Percentiles rank a stretch among this genome's conserved stretches.
phyloP scores from a whole-genome alignment of 2,113 vertebrate species.

The Scytalopus superciliaris region DNA sequence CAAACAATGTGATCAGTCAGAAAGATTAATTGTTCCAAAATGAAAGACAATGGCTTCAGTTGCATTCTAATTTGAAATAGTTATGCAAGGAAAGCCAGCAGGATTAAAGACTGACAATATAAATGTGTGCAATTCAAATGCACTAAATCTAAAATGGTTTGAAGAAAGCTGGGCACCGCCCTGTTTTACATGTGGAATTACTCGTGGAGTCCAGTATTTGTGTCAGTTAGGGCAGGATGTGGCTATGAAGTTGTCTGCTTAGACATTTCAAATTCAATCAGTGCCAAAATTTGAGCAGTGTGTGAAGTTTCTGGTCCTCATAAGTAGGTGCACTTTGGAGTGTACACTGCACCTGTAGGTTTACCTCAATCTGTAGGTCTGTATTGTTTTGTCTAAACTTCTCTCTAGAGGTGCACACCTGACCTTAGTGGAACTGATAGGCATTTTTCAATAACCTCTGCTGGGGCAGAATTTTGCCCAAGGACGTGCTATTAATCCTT shows the following conservation, averaged over 20 bases:
- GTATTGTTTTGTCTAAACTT: not conserved
- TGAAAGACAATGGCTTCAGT: not conserved
- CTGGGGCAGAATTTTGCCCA: not conserved
- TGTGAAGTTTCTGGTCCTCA: not conserved
- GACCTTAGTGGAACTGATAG: not conserved
- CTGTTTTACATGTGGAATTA: not conserved
- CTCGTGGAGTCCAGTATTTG: fast-evolving
- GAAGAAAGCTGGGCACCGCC: not conserved
- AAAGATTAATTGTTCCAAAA: conserved; percentile 1
- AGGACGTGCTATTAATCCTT: not conserved
- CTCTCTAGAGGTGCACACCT: not conserved
- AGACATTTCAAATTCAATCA: not conserved
- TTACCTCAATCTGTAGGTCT: not conserved
- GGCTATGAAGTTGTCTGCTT: not conserved
- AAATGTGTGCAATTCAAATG: not conserved
- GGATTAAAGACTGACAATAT: not conserved
- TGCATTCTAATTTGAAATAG: not conserved
- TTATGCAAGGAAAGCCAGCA: not conserved
- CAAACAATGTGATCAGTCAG: not conserved
- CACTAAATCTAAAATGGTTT: not conserved
- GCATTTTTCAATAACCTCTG: not conserved
- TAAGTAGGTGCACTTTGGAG: not conserved
- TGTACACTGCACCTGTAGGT: not conserved
- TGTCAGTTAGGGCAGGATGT: not conserved
- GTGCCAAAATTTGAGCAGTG: not conserved